Evolutionary conservation across 2,888 invertebrate genomes (phyloP), one percentile per base, ranked within the genome.

Genomic region (Cacoxenus indagator): DNA sequence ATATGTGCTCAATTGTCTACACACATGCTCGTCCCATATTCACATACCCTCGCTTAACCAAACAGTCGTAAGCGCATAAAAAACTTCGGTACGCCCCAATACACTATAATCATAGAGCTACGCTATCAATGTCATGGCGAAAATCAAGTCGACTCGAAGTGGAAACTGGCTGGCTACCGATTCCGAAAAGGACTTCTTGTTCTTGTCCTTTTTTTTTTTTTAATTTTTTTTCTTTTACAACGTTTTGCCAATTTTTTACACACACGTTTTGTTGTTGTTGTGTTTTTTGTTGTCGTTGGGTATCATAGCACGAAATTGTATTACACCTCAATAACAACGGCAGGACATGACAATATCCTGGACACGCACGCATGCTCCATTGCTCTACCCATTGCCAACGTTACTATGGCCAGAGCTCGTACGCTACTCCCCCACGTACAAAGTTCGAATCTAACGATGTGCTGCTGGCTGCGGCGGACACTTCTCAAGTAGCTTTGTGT

Each of bases 321-420:
- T 86, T 85, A 86, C 85, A 85, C 86, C 85, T 85, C 83, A 85
- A 85, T 85, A 86, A 86, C 85, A 85, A 85, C 78, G 85, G 81
- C 84, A 85, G 84, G 83, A 85, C 85, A 85, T 79, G 84, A 76
- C 78, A 78, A 83, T 83, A 81, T 74, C 70, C 72, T 70, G 72
- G 57, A 57, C 70, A 71, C 45, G 66, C 43, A 59, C 73, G 75
- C 72, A 73, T 71, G 74, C 78, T 71, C n/a, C n/a, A 55, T 26
- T 55, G 26, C 19, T 22, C 14, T 24, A n/a, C 19, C 57, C 14
- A 24, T 4, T n/a, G 8, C 8, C 43, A 43, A 9, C 14, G 14
- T 43, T 43, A 14, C 8, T 14, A 43, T 43, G 43, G 43, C 43
- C 8, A 43, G 43, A 8, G 14, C 8, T 17, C n/a, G 46, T 51